Base-by-base conservation (phyloP, 1,140 invertebrate genomes). In the Cydia strobilella region DNA sequence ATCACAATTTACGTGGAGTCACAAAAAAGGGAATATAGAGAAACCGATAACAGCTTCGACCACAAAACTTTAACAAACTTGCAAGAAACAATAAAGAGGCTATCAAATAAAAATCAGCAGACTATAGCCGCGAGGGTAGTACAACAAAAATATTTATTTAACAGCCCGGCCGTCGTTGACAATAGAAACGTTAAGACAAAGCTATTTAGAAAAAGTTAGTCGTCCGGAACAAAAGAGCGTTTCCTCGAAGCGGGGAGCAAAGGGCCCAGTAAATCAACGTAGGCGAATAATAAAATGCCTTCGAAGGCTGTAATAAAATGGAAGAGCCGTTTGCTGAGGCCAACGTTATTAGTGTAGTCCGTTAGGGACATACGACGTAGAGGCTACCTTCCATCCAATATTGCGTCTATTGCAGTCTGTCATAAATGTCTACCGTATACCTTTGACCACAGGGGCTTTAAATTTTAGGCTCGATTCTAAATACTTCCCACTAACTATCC, bases 81-180 rank as follows among this genome's bases (percentile, higher is more conserved):
- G 71, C 54, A 74, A 75, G 62, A 74, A 74, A 79, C 72, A 80
- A 76, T 74, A 85, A 77, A 88, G 84, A 82, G 82, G 80, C 84
- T 85, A 83, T 78, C 79, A 78, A 84, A 85, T 78, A 76, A 35
- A 72, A 76, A 63, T 54, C 74, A 81, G 72, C 54, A 79, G 35
- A 86, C 81, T 86, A 87, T 82, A 73, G 80, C n/a, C 48, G 27
- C 18, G 71, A 78, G 80, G 80, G 80, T 74, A 80, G 80, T 59
- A 80, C 85, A 86, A 77, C 80, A 82, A 81, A 87, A 89, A 86
- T 85, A 87, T 87, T 89, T 87, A 85, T 84, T 87, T 86, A 84
- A 86, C 78, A 82, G 79, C 80, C 79, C 79, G 81, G 81, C 83
- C 77, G 82, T 78, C 82, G 79, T 79, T 80, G 77, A 88, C 79